Evolutionary conservation across 2,797 vertebrate species (phyloP).

Genomic region (Myotis findleyi): DNA sequence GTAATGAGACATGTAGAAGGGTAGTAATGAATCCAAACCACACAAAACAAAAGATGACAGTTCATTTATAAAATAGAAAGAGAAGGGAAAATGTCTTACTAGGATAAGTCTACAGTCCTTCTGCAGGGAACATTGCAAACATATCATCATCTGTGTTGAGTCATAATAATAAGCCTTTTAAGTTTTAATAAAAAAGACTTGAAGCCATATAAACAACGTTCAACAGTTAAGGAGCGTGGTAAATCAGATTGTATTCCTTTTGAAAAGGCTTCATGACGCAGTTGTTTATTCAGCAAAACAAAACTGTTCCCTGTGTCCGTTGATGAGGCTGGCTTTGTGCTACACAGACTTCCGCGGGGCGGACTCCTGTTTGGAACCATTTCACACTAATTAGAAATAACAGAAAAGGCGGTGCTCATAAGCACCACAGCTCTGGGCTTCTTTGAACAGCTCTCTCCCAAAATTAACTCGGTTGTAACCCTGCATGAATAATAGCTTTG

Average conservation of each 20-base stretch:
- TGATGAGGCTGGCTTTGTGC: constrained; percentile 88
- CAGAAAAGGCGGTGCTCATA: constrained; percentile 85
- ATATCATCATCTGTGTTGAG: constrained; percentile 67
- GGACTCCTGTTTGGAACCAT: constrained; percentile 86
- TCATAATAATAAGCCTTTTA: constrained; percentile 75
- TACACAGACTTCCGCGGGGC: constrained; percentile 78
- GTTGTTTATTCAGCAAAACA: constrained; percentile 88
- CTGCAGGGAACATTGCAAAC: neutral
- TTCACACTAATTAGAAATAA: constrained; percentile 89
- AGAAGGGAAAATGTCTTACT: constrained; percentile 2
- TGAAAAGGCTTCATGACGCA: constrained; percentile 84
- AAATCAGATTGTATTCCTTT: constrained; percentile 83
- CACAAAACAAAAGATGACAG: neutral
- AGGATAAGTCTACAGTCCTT: neutral
- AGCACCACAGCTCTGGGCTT: constrained; percentile 76
- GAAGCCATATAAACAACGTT: constrained; percentile 80
- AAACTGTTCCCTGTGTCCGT: constrained; percentile 86
- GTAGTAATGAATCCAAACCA: neutral
- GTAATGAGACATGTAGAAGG: constrained; percentile 21
- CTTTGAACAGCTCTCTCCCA: constrained; percentile 83
- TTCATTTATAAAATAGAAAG: constrained; percentile 32
- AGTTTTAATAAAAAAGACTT: constrained; percentile 81
- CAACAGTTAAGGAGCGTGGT: constrained; percentile 80
- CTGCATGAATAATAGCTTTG: constrained; percentile 81
- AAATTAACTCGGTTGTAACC: constrained; percentile 88